Evolutionary conservation across 2,888 invertebrate genomes (phyloP).

Genomic region (Seira musarum): DNA sequence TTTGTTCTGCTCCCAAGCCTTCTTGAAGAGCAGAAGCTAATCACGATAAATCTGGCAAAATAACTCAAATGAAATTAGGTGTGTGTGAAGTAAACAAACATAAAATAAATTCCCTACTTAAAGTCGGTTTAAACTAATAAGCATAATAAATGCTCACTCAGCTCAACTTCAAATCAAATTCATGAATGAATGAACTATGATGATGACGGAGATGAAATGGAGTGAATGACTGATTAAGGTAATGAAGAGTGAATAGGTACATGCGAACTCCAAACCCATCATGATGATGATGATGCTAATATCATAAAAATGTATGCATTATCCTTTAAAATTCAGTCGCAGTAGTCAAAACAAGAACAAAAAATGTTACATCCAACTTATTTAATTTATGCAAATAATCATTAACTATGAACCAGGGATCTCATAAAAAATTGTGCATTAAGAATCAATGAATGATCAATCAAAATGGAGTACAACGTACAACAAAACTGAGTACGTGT

Average conservation of each 20-base stretch:
- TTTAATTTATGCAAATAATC: slow-evolving; percentile 7
- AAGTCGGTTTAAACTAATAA: background rate
- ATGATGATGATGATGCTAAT: background rate
- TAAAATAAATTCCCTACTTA: background rate
- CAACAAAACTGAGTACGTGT: too few species aligned
- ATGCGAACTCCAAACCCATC: background rate
- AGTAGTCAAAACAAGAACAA: background rate
- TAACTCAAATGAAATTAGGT: background rate
- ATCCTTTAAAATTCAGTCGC: background rate
- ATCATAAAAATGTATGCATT: background rate
- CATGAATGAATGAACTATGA: background rate
- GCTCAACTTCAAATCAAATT: background rate
- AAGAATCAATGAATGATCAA: too few species aligned
- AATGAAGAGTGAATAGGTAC: background rate
- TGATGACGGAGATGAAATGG: background rate
- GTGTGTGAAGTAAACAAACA: slow-evolving; percentile 10
- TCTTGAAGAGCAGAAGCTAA: too few species aligned
- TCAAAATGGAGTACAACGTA: too few species aligned
- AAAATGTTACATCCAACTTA: background rate
- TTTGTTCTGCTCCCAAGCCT: too few species aligned
- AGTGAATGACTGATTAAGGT: slow-evolving; percentile 2
- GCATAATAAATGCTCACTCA: background rate
- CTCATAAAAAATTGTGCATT: too few species aligned
- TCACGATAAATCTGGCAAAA: background rate
- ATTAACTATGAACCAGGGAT: too few species aligned